These are phyloP conservation scores for Steinernema carpocapsae DNA, from an alignment of 2,888 invertebrate genomes.

Conservation along the genomic window DNA sequence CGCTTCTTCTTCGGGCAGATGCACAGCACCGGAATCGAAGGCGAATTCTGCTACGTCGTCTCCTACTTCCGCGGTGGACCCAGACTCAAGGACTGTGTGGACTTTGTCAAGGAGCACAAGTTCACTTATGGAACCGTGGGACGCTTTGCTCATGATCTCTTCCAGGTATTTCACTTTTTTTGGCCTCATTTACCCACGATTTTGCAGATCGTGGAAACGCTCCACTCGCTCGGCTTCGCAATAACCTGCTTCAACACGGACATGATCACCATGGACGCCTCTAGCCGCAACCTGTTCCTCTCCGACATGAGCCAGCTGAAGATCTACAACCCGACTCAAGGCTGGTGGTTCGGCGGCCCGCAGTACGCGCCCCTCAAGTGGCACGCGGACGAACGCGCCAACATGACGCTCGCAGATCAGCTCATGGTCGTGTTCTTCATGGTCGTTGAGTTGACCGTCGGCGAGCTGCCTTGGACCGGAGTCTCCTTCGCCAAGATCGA, in stretches of 20 bases:
- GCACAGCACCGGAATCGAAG: constrained; percentile 40
- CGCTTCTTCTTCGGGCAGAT: constrained; percentile 38
- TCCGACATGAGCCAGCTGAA: constrained; percentile 53
- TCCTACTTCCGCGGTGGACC: constrained; percentile 58
- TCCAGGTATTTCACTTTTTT: constrained; percentile 44
- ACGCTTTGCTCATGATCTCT: constrained; percentile 53
- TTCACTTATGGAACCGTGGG: constrained; percentile 54
- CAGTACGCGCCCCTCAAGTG: constrained; percentile 51
- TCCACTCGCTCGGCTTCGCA: constrained; percentile 40
- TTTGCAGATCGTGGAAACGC: constrained; percentile 38
- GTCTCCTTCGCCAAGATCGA: constrained; percentile 41
- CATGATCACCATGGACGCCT: constrained; percentile 55
- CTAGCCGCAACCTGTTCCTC: constrained; percentile 58
- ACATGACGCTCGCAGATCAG: constrained; percentile 44
- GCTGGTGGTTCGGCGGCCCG: constrained; percentile 46
- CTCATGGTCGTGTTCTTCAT: constrained; percentile 56
- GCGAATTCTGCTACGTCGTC: constrained; percentile 49
- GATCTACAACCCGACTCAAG: neutral
- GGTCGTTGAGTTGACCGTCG: constrained; percentile 48
- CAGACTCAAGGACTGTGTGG: constrained; percentile 50
- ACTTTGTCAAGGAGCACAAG: constrained; percentile 41
- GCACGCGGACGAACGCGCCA: constrained; percentile 32
- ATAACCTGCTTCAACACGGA: constrained; percentile 49
- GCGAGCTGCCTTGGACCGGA: constrained; percentile 54
- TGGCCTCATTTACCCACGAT: too few relatives aligned